Base-by-base conservation (phyloP, 2,113 vertebrate genomes). In the Poeciliopsis occidentalis region DNA sequence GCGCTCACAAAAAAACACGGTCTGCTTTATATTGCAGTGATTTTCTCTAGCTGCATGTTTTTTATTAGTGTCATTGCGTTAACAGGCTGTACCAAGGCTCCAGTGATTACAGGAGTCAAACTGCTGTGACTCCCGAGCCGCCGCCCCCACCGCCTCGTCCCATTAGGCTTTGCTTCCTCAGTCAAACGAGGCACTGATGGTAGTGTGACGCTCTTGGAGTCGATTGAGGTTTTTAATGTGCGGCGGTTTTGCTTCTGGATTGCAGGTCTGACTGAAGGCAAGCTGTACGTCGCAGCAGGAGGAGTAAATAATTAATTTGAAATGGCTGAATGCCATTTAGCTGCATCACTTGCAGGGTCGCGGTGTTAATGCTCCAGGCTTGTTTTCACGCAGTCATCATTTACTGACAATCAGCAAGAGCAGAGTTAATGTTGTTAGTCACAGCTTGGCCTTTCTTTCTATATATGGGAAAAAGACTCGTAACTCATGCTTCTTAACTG, bases 361-460 rank as follows among this genome's bases (percentile, higher is more conserved):
- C 30, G 22, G 27, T 61, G 12, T 51, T 73, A 17, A 34, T 12
- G 41, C 39, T 31, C 22, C 60, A 31, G 69, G 37, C 34, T 27
- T 32, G 32, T 31, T 66, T 54, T 54, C n/a, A 32, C 47, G 41
- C 34, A 8, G 12, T 61, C 51, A 31, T 41, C 32, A 75, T 54
- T 29, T 67, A 37, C 27, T 5, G 24, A 27, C 7, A 57, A 47
- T 57, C 34, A 32, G 29, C 7, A 15, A 34, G 34, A 31, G 34
- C 41, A 37, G 60, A 67, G 19, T 69, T 62, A 31, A 61, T 22
- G n/a, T 29, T 47, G 19, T 68, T 63, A 73, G 10, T 47, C 61
- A 64, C 76, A 67, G 39, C 37, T 67, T n/a, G 44, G 31, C 57
- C 19, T 67, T 67, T 60, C 13, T 32, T 69, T 29, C 60, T 54